Evolutionary conservation across 2,888 invertebrate species (phyloP).

Genomic region (Thyatira batis): DNA sequence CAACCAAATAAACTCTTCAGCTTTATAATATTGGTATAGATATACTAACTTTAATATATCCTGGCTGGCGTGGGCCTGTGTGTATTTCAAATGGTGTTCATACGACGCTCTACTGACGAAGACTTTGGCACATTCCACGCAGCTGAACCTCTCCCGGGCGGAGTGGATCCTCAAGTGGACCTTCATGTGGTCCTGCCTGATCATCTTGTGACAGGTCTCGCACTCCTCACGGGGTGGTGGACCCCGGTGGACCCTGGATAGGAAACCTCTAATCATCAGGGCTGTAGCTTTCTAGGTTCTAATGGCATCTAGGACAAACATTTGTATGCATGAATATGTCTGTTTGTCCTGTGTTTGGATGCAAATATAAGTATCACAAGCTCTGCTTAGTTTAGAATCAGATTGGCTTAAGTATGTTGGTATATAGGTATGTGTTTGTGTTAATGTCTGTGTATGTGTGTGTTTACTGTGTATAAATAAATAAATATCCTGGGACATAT

Average conservation of each 20-base stretch:
- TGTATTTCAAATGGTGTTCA: constrained; percentile 60
- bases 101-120: constrained; percentile 61
- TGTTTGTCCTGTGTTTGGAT: too few species aligned
- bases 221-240: constrained; percentile 51
- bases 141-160: constrained; percentile 30
- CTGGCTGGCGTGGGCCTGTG: constrained; percentile 45
- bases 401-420: not conserved
- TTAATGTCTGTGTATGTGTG: not conserved
- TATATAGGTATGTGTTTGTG: not conserved
- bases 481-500: too few species aligned
- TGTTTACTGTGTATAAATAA: too few species aligned
- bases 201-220: constrained; percentile 45
- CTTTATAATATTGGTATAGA: not conserved
- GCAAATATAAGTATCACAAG: too few species aligned
- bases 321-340: too few species aligned
- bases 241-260: constrained; percentile 43
- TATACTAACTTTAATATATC: constrained; percentile 51
- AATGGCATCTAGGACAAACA: too few species aligned
- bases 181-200: constrained; percentile 44
- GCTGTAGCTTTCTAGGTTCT: too few species aligned
- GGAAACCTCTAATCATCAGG: not conserved
- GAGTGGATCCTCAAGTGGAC: constrained; percentile 50
- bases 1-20: too few species aligned
- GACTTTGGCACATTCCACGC: constrained; percentile 49
- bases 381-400: too few species aligned